Conservation (phyloP, 2,888 invertebrate species). For the Heliothis peltigera region DNA sequence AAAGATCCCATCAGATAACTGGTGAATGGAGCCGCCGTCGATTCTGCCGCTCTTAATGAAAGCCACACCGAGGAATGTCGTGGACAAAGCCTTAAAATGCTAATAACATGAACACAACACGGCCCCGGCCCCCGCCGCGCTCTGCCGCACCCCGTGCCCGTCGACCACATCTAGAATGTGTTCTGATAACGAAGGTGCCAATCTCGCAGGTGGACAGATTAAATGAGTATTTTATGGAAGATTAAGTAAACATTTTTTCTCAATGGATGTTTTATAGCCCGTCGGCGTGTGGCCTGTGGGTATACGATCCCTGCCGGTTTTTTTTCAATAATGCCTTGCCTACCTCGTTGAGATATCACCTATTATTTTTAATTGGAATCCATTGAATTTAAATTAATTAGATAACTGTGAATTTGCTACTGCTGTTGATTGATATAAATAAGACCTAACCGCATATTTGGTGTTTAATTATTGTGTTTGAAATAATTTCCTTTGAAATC, state of each 20-base stretch:
- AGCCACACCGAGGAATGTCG: constrained; percentile 70
- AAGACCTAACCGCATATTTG: not conserved
- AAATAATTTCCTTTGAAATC: not conserved
- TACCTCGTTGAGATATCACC: constrained; percentile 32
- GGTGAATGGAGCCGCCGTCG: constrained; percentile 65
- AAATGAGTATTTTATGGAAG: constrained; percentile 76
- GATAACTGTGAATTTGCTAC: constrained; percentile 28
- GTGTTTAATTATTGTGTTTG: too few species aligned
- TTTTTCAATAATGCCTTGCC: constrained; percentile 22
- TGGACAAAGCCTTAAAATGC: constrained; percentile 76
- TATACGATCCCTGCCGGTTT: constrained; percentile 17
- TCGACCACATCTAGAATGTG: constrained; percentile 68
- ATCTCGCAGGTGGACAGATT: constrained; percentile 74
- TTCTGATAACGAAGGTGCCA: constrained; percentile 75
- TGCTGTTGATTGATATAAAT: constrained; percentile 39
- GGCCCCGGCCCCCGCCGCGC: constrained; percentile 16
- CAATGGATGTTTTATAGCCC: constrained; percentile 65
- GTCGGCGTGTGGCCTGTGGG: constrained; percentile 57
- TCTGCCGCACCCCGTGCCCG: constrained; percentile 11
- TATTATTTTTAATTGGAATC: constrained; percentile 43
- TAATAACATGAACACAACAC: constrained; percentile 71
- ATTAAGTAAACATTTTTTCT: constrained; percentile 66
- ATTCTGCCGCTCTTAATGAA: constrained; percentile 70
- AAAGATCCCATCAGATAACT: constrained; percentile 83
- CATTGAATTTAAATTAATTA: constrained; percentile 43